A percentile compares a stretch with the other conserved stretches of the same genome.
Evolutionary conservation across 2,888 invertebrate species (phyloP).

Genomic region (Ferdinandea cuprea): DNA sequence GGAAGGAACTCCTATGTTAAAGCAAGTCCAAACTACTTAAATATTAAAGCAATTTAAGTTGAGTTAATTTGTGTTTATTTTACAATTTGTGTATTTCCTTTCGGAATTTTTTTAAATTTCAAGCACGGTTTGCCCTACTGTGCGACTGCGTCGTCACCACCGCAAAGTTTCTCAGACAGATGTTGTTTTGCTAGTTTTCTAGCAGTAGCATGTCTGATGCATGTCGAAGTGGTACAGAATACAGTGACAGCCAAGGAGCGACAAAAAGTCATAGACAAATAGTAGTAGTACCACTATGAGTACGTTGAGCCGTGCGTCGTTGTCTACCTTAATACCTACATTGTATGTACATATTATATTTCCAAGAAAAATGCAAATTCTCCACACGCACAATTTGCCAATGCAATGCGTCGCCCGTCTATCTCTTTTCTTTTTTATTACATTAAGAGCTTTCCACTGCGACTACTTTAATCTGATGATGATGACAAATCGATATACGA

Average conservation of each 20-base stretch:
- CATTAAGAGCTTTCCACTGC: constrained; percentile 24
- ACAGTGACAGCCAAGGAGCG: constrained; percentile 45
- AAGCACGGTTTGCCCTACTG: no score
- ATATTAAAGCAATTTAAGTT: no score
- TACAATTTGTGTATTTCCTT: no score
- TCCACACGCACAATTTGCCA: constrained; percentile 55
- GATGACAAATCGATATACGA: constrained; percentile 39
- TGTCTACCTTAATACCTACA: constrained; percentile 11
- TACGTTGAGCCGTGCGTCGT: constrained; percentile 3
- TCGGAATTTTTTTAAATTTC: no score
- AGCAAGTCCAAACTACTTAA: no score
- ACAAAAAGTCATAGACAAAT: not conserved
- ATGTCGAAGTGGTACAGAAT: constrained; percentile 48
- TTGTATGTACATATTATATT: constrained; percentile 39
- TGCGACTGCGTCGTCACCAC: no score
- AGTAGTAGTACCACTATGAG: constrained; percentile 19
- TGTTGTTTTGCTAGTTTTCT: constrained; percentile 16
- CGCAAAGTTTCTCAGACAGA: constrained; percentile 49
- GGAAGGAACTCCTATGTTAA: no score
- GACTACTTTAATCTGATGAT: constrained; percentile 46
- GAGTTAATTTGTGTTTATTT: no score
- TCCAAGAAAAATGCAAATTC: constrained; percentile 59
- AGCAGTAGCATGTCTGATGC: constrained; percentile 31
- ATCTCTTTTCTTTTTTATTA: not conserved
- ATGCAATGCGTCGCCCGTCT: constrained; percentile 23